A percentile compares a stretch with the other conserved stretches of the same genome.
Evolutionary conservation across 2,888 invertebrate genomes (phyloP).

Genomic region (Metacarcinus magister): DNA sequence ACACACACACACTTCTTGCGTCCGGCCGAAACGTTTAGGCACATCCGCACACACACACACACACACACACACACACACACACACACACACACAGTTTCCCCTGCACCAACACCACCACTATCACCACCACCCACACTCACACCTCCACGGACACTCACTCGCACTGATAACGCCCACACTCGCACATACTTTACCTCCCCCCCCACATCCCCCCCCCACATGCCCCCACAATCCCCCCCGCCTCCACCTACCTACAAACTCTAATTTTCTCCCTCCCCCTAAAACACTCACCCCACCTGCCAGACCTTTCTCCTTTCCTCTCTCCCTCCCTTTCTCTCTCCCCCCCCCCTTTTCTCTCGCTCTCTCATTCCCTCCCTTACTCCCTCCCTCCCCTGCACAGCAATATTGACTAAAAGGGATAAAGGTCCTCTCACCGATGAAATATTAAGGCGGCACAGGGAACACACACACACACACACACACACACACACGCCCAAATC

Average conservation of each 20-base stretch:
- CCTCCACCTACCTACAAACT: background rate
- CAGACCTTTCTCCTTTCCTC: background rate
- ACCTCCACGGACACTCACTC: background rate
- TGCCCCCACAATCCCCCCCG: too few species aligned
- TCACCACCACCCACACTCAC: background rate
- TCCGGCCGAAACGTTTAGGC: too few species aligned
- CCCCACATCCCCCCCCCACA: background rate
- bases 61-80: constrained; percentile 55
- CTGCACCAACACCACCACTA: background rate
- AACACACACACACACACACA: background rate
- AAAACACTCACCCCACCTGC: background rate
- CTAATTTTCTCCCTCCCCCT: background rate
- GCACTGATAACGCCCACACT: background rate
- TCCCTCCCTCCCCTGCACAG: background rate
- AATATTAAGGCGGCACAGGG: background rate
- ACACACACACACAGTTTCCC: background rate
- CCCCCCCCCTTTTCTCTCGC: background rate
- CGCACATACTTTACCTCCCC: background rate
- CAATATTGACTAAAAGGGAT: background rate
- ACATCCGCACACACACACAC: constrained; percentile 39
- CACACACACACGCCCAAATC: too few species aligned
- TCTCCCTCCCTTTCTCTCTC: background rate
- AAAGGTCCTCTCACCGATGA: background rate
- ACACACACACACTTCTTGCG: background rate
- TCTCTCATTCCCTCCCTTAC: background rate